A percentile compares a stretch with the other conserved stretches of the same genome.
phyloP scores from a whole-genome alignment of 1,140 invertebrate species.

The Glomeris maerens region DNA sequence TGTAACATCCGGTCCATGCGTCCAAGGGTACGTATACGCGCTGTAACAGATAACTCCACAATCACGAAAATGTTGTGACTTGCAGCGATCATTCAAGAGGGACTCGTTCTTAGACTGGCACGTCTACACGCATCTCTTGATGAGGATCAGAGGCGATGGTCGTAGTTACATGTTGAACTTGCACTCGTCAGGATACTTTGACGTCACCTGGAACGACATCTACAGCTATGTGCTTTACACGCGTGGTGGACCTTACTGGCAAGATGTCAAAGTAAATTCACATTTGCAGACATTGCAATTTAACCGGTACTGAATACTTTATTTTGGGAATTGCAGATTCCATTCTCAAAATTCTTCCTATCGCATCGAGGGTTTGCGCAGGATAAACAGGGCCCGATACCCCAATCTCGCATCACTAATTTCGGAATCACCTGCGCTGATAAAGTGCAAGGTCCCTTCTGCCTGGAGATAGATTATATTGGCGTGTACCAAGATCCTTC shows the following conservation, averaged over 20 bases:
- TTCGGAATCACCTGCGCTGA: constrained; percentile 72
- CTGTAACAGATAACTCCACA: too few species aligned
- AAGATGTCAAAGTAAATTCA: constrained; percentile 56
- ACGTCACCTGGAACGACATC: constrained; percentile 69
- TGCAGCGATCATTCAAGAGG: constrained; percentile 69
- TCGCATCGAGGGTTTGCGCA: constrained; percentile 70
- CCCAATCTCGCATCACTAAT: constrained; percentile 42
- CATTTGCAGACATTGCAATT: neutral
- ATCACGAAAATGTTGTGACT: too few species aligned
- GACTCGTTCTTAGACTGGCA: constrained; percentile 52
- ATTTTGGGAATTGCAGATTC: constrained; percentile 47
- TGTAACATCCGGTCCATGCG: constrained; percentile 53
- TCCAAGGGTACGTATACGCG: constrained; percentile 45
- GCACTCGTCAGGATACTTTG: constrained; percentile 48
- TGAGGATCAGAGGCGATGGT: constrained; percentile 81
- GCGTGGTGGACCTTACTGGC: constrained; percentile 93
- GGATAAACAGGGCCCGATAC: constrained; percentile 54
- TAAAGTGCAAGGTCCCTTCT: constrained; percentile 60
- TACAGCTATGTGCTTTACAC: constrained; percentile 73
- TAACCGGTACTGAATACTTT: neutral
- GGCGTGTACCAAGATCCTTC: constrained; percentile 60
- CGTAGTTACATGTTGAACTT: constrained; percentile 69
- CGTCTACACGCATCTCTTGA: constrained; percentile 62
- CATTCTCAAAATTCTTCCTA: constrained; percentile 86
- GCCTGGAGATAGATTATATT: constrained; percentile 86